Base-by-base conservation (phyloP, 2,888 invertebrate species). In the Campoplex capitator region DNA sequence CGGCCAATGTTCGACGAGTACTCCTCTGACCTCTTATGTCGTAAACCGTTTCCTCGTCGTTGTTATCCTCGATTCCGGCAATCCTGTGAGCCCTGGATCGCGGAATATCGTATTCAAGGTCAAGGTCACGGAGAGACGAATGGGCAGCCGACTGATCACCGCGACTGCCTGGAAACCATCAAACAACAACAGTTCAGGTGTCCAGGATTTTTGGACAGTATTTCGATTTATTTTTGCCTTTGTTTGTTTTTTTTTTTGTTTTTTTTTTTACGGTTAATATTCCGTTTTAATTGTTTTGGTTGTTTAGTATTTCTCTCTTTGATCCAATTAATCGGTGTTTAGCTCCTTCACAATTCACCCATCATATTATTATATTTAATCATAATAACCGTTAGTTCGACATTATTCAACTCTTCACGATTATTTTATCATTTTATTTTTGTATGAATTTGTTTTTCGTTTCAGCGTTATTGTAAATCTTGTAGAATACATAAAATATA, bases 21-120 rank as follows among this genome's bases (percentile, higher is more conserved):
- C 92, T 93, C 8, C 93, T 92, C 85, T 93, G 93, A 2, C 94
- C 96, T 90, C 96, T 96, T 51, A 96, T 96, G 94, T 97, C 97
- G 94, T 96, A 97, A 73, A 96, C 94, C 84, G 95, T 93, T 58
- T 96, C 96, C 89, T 96, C 96, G 82, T 95, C 90, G 74, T 96
- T 96, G 83, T 95, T 90, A 75, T 92, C 91, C 87, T 91, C 89
- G 83, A 92, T 90, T 79, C 78, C 79, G 70, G 85, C 76, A 51
- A 48, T 45, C 71, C 89, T 70, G 54, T 90, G 89, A 82, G 87
- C 86, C 84, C 94, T 92, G 86, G 90, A 88, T 54, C 56, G 38
- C 32, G 86, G 84, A 16, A 71, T 77, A 83, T 94, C 93, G 89
- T 91, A 91, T 87, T 94, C 94, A 88, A 92, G 91, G 91, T 94